Evolutionary conservation across 2,888 invertebrate species (phyloP).

Genomic region (Drosophila niveifrons): DNA sequence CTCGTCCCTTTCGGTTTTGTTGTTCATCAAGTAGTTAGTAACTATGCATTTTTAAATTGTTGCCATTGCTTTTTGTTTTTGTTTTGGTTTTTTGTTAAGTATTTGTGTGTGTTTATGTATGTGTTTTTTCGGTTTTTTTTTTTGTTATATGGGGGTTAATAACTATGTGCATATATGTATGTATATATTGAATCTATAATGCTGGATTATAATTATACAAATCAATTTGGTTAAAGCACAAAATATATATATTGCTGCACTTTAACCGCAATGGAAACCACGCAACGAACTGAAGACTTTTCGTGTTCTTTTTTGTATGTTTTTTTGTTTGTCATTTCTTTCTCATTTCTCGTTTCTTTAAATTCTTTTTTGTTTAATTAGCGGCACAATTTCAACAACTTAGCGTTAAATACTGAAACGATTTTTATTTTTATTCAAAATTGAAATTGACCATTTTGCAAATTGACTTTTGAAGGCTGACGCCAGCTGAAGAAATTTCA

Average conservation of each 20-base stretch:
- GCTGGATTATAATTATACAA: constrained; percentile 64
- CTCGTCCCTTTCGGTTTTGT: constrained; percentile 15
- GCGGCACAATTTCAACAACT: constrained; percentile 70
- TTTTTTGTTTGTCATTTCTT: constrained; percentile 50
- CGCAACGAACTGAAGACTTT: constrained; percentile 76
- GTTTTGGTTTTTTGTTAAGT: constrained; percentile 20
- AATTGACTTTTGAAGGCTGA: constrained; percentile 68
- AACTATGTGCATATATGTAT: constrained; percentile 49
- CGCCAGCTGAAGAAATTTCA: constrained; percentile 25
- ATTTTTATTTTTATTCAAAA: constrained; percentile 32
- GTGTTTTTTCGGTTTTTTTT: constrained; percentile 13
- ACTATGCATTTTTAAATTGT: constrained; percentile 73
- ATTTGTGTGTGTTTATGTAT: constrained; percentile 24
- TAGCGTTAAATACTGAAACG: constrained; percentile 68
- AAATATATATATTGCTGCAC: constrained; percentile 60
- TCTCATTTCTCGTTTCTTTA: constrained; percentile 6
- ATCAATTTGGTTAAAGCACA: constrained; percentile 69
- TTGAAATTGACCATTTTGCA: constrained; percentile 62
- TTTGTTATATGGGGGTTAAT: constrained; percentile 20
- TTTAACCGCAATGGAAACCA: constrained; percentile 73
- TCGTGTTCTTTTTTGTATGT: constrained; percentile 22
- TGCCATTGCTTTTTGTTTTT: constrained; percentile 59
- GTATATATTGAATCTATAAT: constrained; percentile 48
- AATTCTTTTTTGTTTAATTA: constrained; percentile 37
- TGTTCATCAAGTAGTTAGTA: constrained; percentile 65